Evolutionary conservation across 2,888 invertebrate genomes (phyloP).

Genomic region (Synanthedon tipuliformis): DNA sequence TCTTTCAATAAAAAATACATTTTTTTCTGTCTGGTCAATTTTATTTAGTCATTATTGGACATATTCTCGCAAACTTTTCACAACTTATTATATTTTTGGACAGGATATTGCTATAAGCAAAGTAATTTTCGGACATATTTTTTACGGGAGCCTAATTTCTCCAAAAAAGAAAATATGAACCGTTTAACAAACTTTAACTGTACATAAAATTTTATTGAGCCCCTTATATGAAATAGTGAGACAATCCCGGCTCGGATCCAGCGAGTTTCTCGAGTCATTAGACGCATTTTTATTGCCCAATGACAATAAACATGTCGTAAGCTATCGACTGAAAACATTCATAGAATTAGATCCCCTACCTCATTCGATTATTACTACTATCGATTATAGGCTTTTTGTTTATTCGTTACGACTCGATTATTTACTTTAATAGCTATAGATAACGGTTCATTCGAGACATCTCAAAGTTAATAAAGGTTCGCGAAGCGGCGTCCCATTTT

Average conservation of each 20-base stretch:
- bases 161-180: constrained; percentile 27
- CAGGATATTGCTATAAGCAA: no score
- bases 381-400: constrained; percentile 8
- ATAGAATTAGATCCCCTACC: constrained; percentile 51
- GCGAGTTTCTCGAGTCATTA: constrained; percentile 62
- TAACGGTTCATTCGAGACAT: background rate
- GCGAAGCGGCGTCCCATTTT: constrained; percentile 3
- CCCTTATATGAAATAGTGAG: constrained; percentile 68
- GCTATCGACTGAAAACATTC: constrained; percentile 66
- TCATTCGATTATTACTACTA: constrained; percentile 54
- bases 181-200: constrained; percentile 66
- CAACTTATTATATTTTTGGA: no score
- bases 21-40: no score
- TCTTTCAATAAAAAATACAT: no score
- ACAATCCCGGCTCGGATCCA: constrained; percentile 47
- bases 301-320: constrained; percentile 68
- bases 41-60: no score
- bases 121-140: background rate
- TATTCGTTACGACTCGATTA: constrained; percentile 4
- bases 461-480: background rate
- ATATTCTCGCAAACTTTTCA: no score
- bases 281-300: constrained; percentile 63
- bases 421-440: background rate
- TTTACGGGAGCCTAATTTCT: constrained; percentile 19
- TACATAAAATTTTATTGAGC: constrained; percentile 67